phyloP scores from a whole-genome alignment of 2,113 vertebrate species.

The Cavia porcellus region DNA sequence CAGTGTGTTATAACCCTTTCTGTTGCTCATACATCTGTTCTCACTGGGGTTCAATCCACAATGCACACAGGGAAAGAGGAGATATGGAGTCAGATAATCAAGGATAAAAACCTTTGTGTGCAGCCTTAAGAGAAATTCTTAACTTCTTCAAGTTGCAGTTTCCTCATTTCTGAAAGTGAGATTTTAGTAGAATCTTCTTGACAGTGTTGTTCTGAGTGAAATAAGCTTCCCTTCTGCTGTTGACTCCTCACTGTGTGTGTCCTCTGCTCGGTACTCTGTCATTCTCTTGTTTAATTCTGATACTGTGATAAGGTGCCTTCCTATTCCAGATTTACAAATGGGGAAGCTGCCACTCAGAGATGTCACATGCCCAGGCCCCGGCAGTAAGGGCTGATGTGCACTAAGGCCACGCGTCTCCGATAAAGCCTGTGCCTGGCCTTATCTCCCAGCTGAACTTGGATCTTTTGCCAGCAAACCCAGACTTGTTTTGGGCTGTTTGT shows the following conservation, averaged over 20 bases:
- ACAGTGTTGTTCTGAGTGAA: not conserved
- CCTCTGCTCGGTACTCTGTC: not conserved
- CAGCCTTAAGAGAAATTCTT: not conserved
- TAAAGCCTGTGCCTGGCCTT: not conserved
- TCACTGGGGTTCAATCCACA: not conserved
- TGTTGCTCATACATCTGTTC: not conserved
- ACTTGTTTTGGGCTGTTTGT: not conserved
- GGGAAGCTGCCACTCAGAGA: not conserved
- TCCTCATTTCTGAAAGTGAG: slow-evolving; percentile 9
- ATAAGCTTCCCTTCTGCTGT: not conserved
- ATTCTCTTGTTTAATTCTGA: not conserved
- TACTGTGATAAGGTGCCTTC: not conserved
- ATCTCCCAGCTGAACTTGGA: not conserved
- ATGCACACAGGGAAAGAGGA: not conserved
- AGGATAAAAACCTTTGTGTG: not conserved
- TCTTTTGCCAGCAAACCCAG: not conserved
- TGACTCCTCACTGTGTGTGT: not conserved
- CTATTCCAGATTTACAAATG: not conserved
- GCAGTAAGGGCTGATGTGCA: not conserved
- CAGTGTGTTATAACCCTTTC: slow-evolving; percentile 18
- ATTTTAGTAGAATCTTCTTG: not conserved
- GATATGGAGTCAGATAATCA: not conserved
- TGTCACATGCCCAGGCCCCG: not conserved
- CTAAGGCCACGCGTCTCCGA: not conserved
- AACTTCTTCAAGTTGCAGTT: not conserved